Percentiles rank a stretch among this genome's conserved stretches.
Conservation (phyloP, 2,797 vertebrate genomes). For the Balearica regulorum region DNA sequence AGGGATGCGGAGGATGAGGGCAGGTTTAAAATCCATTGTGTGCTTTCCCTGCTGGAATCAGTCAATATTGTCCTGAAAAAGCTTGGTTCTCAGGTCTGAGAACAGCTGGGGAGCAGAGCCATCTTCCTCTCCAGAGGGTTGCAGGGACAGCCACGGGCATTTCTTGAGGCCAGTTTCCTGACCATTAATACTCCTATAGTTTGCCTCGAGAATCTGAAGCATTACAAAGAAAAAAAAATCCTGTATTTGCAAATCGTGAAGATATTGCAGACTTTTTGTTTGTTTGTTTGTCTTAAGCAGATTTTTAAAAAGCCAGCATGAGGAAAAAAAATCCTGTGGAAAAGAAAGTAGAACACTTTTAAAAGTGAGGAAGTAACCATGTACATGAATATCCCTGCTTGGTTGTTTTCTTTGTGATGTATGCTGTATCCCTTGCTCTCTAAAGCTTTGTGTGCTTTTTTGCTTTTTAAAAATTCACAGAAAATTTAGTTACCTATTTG, state of each 20-base stretch:
- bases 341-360: neutral
- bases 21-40: neutral
- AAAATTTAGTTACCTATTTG: neutral
- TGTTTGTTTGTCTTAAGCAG: neutral
- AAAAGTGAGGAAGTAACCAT: neutral
- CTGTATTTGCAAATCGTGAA: neutral
- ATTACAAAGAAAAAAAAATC: neutral
- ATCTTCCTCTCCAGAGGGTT: neutral
- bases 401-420: neutral
- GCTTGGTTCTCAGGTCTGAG: neutral
- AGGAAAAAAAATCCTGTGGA: neutral
- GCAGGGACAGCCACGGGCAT: neutral
- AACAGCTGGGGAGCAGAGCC: neutral
- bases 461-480: neutral
- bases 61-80: neutral
- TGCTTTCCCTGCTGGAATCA: neutral
- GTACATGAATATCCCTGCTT: neutral
- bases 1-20: neutral
- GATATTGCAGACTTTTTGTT: neutral
- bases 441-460: neutral
- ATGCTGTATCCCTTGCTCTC: neutral
- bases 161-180: neutral
- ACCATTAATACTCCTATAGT: neutral
- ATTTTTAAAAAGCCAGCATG: neutral
- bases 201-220: neutral